A percentile compares a stretch with the other conserved stretches of the same genome.
Conservation (phyloP, 64 coral and sea anemone species). For the Pocillopora verrucosa region DNA sequence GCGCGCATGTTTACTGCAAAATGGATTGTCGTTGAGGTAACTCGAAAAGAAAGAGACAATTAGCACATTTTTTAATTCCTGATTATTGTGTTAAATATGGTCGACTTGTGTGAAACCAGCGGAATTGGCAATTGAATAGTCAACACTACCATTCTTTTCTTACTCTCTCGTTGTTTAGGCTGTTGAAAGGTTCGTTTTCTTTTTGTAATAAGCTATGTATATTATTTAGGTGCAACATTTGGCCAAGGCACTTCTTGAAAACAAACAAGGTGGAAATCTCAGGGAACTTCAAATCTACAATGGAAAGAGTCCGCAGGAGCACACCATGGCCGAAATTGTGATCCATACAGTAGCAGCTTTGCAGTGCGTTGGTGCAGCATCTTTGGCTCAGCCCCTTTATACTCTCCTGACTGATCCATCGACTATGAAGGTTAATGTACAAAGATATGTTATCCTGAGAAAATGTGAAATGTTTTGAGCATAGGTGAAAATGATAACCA, state of each 20-base stretch:
- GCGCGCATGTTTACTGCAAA: too few species aligned
- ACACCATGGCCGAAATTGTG: conserved; percentile 40
- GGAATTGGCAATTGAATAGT: too few species aligned
- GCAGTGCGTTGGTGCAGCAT: not conserved
- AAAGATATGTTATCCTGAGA: not conserved
- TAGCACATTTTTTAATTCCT: too few species aligned
- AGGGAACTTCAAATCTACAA: not conserved
- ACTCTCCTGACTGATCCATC: not conserved
- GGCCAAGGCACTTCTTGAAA: conserved; percentile 15
- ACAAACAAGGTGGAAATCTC: conserved; percentile 5
- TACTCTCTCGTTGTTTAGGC: not conserved
- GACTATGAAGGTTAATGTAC: not conserved
- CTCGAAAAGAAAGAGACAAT: too few species aligned
- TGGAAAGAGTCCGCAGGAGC: conserved; percentile 40
- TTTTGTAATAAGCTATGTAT: not conserved
- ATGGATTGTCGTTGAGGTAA: too few species aligned
- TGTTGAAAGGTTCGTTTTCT: not conserved
- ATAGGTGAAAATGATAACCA: too few species aligned
- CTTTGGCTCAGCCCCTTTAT: conserved; percentile 16
- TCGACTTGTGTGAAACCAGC: too few species aligned
- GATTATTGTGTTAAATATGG: too few species aligned
- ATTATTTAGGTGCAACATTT: conserved; percentile 5
- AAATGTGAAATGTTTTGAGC: too few species aligned
- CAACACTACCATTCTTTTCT: too few species aligned
- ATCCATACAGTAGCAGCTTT: conserved; percentile 22